phyloP scores from a whole-genome alignment of 2,797 vertebrate species.

The Coregonus sp. region DNA sequence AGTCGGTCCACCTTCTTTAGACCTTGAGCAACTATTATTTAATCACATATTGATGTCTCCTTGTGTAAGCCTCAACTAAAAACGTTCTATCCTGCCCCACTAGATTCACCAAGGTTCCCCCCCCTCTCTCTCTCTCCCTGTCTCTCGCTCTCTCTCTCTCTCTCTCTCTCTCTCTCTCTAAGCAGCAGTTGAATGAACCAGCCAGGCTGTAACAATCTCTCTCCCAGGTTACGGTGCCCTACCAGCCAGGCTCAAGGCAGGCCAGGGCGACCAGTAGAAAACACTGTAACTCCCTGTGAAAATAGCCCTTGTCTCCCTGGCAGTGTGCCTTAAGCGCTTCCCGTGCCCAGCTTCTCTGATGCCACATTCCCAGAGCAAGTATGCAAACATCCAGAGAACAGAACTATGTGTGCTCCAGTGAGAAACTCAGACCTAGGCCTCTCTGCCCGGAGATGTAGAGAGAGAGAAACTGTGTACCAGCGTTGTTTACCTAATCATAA shows the following conservation, averaged over 20 bases:
- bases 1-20: no score
- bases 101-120: no score
- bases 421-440: constrained; percentile 19
- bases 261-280: constrained; percentile 63
- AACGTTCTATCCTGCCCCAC: background rate
- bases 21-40: no score
- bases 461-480: constrained; percentile 1
- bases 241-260: constrained; percentile 41
- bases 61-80: background rate
- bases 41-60: background rate
- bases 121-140: background rate
- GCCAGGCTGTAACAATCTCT: constrained; percentile 11
- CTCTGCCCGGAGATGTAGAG: background rate
- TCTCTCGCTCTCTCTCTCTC: background rate
- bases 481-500: constrained; percentile 4
- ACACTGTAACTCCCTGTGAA: constrained; percentile 66
- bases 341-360: constrained; percentile 54
- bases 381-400: constrained; percentile 61
- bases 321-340: constrained; percentile 60
- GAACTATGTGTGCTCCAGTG: constrained; percentile 28
- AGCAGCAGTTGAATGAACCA: background rate
- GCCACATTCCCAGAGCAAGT: constrained; percentile 58
- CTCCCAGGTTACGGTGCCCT: constrained; percentile 68
- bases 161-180: background rate
- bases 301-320: constrained; percentile 68